Evolutionary conservation across 2,888 invertebrate genomes (phyloP), one percentile per base, ranked within the genome.

Genomic region (Nudaria mundana): DNA sequence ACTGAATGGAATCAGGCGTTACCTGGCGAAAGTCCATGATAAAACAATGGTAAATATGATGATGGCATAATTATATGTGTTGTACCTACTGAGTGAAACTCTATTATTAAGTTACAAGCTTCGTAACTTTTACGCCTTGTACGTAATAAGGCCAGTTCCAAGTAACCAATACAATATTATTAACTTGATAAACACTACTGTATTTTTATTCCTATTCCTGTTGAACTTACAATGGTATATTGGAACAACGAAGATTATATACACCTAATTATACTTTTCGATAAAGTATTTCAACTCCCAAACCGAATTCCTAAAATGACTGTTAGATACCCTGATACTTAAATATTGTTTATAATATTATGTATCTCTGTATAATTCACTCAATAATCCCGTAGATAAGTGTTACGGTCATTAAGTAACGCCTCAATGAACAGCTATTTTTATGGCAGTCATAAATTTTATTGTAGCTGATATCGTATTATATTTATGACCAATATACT

Each of bases 191-290:
- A n/a, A n/a, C n/a, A n/a, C n/a, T n/a, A n/a, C n/a, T n/a, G n/a
- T n/a, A 2, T 5, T 24, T 2, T 24, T 11, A 1, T 10, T 10
- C 10, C n/a, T 5, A 24, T 10, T 24, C 24, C 24, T 10, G 2
- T 10, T 10, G 1, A 23, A 23, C n/a, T 10, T 10, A 23, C 7
- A 3, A 49, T 26, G 30, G 35, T 38, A 39, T 39, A 53, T 26
- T 40, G 26, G 10, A 51, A 47, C 56, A 56, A 55, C 56, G 56
- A n/a, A n/a, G n/a, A n/a, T n/a, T n/a, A n/a, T n/a, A n/a, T n/a
- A n/a, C n/a, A n/a, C n/a, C n/a, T n/a, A n/a, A n/a, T n/a, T n/a
- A 40, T 29, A 15, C 11, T 12, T 30, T 26, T 28, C 22, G 8
- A 11, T 5, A 5, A 12, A 28, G 13, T 29, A 28, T 22, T 29